Percentiles rank a stretch among this genome's conserved stretches.
Conservation (phyloP, 1,140 invertebrate species). For the Pygmarrhopalites habei region DNA sequence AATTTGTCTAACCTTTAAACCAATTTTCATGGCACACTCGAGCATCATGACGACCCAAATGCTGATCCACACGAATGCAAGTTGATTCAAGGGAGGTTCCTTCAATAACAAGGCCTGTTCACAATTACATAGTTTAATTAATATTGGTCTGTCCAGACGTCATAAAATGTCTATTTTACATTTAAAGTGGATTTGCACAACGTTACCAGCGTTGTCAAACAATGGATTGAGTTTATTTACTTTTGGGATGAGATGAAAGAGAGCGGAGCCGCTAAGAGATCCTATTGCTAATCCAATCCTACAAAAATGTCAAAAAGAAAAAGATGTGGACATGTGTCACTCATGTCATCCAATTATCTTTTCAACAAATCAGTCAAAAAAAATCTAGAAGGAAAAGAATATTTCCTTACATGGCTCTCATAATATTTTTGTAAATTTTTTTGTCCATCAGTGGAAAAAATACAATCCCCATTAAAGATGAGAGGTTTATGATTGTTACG, state of each 20-base stretch:
- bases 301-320: no score
- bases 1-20: slow-evolving; percentile 17
- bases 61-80: slow-evolving; percentile 23
- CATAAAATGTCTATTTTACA: no score
- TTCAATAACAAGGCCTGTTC: not conserved
- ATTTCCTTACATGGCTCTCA: slow-evolving; percentile 56
- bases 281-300: slow-evolving; percentile 61
- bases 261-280: slow-evolving; percentile 53
- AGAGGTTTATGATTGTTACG: slow-evolving; percentile 57
- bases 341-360: no score
- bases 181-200: no score
- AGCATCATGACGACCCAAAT: slow-evolving; percentile 36
- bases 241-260: slow-evolving; percentile 60
- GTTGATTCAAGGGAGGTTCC: not conserved
- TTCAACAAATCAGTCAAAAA: no score
- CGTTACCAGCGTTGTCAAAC: no score
- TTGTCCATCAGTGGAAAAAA: slow-evolving; percentile 56
- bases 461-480: slow-evolving; percentile 54
- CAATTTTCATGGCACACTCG: slow-evolving; percentile 36
- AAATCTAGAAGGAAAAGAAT: no score
- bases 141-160: no score
- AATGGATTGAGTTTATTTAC: slow-evolving; percentile 40
- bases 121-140: no score
- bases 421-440: slow-evolving; percentile 50
- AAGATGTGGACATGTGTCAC: no score